Evolutionary conservation across 2,888 invertebrate species (phyloP), one percentile per base, ranked within the genome.

Genomic region (Leucophenga maculata): DNA sequence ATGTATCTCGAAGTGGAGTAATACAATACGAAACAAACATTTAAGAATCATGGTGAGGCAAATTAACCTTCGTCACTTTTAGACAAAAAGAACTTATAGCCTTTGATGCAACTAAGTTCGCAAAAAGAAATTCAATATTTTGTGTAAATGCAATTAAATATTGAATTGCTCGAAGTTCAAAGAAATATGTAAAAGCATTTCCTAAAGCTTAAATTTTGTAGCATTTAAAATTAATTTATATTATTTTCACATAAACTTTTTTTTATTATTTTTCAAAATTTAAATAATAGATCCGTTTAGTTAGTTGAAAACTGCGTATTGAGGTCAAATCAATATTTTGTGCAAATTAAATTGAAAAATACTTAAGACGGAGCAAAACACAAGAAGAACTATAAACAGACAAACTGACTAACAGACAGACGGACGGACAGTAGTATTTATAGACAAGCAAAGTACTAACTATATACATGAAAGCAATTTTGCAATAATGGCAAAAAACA

Each of bases 211-310:
- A n/a, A n/a, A n/a, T n/a, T n/a, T n/a, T n/a, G n/a, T n/a, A n/a
- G n/a, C n/a, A n/a, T n/a, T n/a, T 26, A 26, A 26, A 26, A 3
- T 26, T 31, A 13, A 65, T 60, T 20, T 57, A 14, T 71, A 74
- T 72, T 74, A 26, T 26, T 26, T 26, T 26, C 26, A n/a, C n/a
- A n/a, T n/a, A n/a, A n/a, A n/a, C n/a, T 26, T 3, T 26, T 26
- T 26, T 26, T 4, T 26, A 26, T 26, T 26, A n/a, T 26, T 26
- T 26, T 26, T 4, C 3, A 26, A 26, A 26, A 26, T 26, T 16
- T 13, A 55, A 55, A 55, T 22, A 22, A 55, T 26, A 52, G 20
- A 14, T 18, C 20, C 16, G 20, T 26, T 55, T 4, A 55, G 16
- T 16, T 20, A 22, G 54, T 54, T 54, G 54, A n/a, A 54, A 54